Base-by-base conservation (phyloP, 2,113 vertebrate genomes). In the Ammodytes dubius region DNA sequence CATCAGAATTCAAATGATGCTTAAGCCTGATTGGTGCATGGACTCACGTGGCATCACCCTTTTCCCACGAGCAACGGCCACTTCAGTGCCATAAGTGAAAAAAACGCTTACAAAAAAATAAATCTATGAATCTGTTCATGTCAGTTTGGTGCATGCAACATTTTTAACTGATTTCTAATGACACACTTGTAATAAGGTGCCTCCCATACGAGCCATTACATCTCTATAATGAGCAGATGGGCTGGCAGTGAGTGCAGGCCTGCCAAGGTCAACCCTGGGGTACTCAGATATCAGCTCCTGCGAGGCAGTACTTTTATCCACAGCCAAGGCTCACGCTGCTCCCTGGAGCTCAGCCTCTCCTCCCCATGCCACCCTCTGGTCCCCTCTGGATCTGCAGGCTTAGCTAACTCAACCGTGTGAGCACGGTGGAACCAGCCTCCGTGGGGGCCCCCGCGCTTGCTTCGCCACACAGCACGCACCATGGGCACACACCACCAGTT, bases 351-450 rank as follows among this genome's bases (percentile, higher is more conserved):
- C 81, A 87, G 82, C 90, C 84, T 84, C 79, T 72, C 76, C 76
- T 86, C 70, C 78, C 84, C 60, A 42, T 67, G 72, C 82, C 86
- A 68, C 87, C 87, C 59, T 60, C 73, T 86, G 70, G 77, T 88
- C 87, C 92, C 89, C 82, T 86, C 91, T 84, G 87, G 91, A 92
- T 92, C 87, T 88, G 73, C 85, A 57, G 87, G 93, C 92, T 94
- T 93, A 93, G 87, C 86, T 65, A 92, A 93, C 85, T 93, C 89
- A 93, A 91, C 87, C 90, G 86, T 94, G 83, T 92, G 91, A 91
- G 85, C 89, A 90, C 88, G 57, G 89, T 89, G 86, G 87, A 91
- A 74, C 79, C 82, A 64, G 77, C 83, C 76, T 88, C 85, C 54
- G 74, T 74, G 35, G 87, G 83, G 84, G 72, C 70, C 78, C 68